A percentile compares a stretch with the other conserved stretches of the same genome.
Evolutionary conservation across 2,113 vertebrate species (phyloP).

Genomic region (Sterrhoptilus dennistouni): DNA sequence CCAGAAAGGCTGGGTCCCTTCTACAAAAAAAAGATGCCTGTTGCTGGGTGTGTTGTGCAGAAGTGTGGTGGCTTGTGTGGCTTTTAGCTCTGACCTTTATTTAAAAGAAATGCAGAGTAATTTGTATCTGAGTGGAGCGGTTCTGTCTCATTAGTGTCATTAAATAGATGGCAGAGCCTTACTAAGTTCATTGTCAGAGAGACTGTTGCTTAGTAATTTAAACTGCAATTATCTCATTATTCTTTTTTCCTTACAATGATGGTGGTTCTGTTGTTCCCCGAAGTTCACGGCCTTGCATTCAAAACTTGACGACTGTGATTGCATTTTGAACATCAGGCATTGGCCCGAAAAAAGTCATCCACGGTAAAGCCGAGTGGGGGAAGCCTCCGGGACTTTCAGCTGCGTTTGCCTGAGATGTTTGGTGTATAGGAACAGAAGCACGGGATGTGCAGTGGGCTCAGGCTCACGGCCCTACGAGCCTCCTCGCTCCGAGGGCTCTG

Average conservation of each 20-base stretch:
- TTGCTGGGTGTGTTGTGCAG: not conserved
- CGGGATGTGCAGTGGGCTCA: not conserved
- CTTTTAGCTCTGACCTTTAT: constrained; percentile 31
- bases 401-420: rapidly evolving
- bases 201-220: constrained; percentile 44
- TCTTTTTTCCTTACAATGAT: not conserved
- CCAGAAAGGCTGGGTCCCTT: not conserved
- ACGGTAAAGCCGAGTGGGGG: not conserved
- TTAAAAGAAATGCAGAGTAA: constrained; percentile 40
- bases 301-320: rapidly evolving
- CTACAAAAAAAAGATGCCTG: not conserved
- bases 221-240: constrained; percentile 12
- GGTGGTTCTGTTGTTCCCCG: not conserved
- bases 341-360: not conserved
- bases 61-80: not conserved
- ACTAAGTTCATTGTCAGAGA: constrained; percentile 35
- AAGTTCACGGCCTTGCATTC: not conserved
- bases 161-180: not conserved
- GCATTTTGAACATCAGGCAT: not conserved
- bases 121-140: not conserved
- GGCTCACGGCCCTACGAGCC: rapidly evolving
- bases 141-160: constrained; percentile 40
- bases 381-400: rapidly evolving
- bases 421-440: not conserved
- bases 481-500: rapidly evolving